Conservation (phyloP, 2,797 vertebrate species). For the Hafferia zeledoni region DNA sequence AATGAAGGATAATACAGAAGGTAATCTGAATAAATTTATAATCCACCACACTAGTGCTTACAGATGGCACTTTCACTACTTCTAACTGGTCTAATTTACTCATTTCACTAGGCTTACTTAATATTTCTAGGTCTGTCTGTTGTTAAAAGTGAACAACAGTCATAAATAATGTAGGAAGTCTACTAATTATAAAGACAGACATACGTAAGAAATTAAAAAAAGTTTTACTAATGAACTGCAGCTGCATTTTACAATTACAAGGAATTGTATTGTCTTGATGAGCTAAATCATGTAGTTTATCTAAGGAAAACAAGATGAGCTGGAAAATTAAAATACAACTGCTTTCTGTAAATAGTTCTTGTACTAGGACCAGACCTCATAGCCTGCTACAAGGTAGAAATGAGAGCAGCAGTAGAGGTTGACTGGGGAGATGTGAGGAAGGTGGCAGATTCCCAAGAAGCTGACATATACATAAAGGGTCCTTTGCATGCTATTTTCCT, state of each 20-base stretch:
- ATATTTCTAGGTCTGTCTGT: slow-evolving; percentile 19
- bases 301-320: slow-evolving; percentile 51
- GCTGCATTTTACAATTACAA: slow-evolving; percentile 24
- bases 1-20: slow-evolving; percentile 33
- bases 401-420: neutral
- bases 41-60: neutral
- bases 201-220: neutral
- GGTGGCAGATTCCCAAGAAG: neutral
- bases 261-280: slow-evolving; percentile 20
- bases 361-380: slow-evolving; percentile 9
- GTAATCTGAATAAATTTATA: slow-evolving; percentile 30
- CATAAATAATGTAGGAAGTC: neutral
- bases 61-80: slow-evolving; percentile 19
- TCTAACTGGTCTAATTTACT: slow-evolving; percentile 11
- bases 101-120: neutral
- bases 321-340: slow-evolving; percentile 47
- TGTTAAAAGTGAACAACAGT: slow-evolving; percentile 14
- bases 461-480: neutral
- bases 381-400: neutral
- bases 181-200: slow-evolving; percentile 9
- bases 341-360: slow-evolving; percentile 47
- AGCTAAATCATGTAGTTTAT: slow-evolving; percentile 37
- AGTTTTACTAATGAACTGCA: slow-evolving; percentile 31
- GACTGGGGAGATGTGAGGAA: neutral
- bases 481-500: neutral